Evolutionary conservation across 2,888 invertebrate genomes (phyloP).

Genomic region (Hyposoter dolosus): DNA sequence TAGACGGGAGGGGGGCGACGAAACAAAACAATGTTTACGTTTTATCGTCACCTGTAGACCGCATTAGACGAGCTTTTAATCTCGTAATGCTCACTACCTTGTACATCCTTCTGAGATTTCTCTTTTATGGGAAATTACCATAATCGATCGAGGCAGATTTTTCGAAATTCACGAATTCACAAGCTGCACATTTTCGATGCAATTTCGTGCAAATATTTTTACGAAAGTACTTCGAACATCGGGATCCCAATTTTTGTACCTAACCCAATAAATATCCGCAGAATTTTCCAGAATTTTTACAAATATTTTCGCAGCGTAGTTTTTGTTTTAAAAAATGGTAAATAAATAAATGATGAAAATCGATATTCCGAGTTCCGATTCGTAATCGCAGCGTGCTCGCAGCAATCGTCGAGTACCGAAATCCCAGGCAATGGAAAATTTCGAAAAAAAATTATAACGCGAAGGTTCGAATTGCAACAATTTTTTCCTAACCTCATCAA

Average conservation of each 20-base stretch:
- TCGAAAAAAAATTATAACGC: neutral
- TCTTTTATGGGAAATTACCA: neutral
- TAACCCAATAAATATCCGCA: too few species aligned
- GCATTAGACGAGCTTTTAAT: slow-evolving; percentile 51
- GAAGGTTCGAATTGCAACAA: too few species aligned
- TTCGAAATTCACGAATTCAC: too few species aligned
- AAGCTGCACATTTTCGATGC: neutral
- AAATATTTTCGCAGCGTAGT: too few species aligned
- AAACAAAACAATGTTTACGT: slow-evolving; percentile 79
- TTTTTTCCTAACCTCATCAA: neutral
- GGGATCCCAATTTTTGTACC: too few species aligned
- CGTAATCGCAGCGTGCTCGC: too few species aligned
- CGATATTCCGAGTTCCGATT: too few species aligned
- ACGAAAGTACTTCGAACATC: too few species aligned
- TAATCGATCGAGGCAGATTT: neutral
- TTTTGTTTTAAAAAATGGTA: too few species aligned
- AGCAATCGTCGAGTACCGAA: neutral
- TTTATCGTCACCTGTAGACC: slow-evolving; percentile 65
- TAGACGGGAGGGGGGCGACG: slow-evolving; percentile 62
- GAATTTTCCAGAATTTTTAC: too few species aligned
- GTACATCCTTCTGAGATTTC: neutral
- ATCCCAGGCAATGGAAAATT: neutral
- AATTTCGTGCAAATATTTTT: too few species aligned
- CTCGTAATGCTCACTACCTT: slow-evolving; percentile 44
- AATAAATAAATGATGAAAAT: too few species aligned